These are phyloP conservation scores for Sinocyclocheilus rhinocerous DNA, from an alignment of 2,113 vertebrate species.

Conservation along the genomic window DNA sequence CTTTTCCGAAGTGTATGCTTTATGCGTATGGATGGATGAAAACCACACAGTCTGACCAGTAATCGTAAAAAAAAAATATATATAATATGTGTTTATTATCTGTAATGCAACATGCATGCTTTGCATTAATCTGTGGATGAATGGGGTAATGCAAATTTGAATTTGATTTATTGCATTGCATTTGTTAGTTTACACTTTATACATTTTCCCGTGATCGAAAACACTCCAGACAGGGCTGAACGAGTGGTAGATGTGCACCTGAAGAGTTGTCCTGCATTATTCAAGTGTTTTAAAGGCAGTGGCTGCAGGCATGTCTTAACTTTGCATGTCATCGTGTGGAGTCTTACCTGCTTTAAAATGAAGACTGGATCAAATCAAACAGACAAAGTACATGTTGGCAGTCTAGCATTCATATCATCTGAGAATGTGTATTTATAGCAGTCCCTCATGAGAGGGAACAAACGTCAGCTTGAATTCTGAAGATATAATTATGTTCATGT, in stretches of 20 bases:
- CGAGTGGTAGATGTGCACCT: conserved; percentile 18
- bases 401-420: background rate
- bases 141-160: background rate
- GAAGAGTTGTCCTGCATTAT: conserved; percentile 44
- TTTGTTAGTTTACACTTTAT: conserved; percentile 5
- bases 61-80: background rate
- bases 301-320: conserved; percentile 22
- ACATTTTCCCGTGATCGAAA: background rate
- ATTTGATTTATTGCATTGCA: background rate
- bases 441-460: background rate
- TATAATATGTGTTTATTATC: background rate
- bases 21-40: conserved; percentile 27
- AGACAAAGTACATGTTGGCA: conserved; percentile 29
- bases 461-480: conserved; percentile 19
- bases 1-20: conserved; percentile 51
- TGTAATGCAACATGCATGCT: background rate
- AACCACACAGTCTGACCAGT: background rate
- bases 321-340: conserved; percentile 44
- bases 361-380: conserved; percentile 31
- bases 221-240: background rate
- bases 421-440: conserved; percentile 47
- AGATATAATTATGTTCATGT: background rate
- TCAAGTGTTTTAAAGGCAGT: conserved; percentile 33
- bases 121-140: background rate
- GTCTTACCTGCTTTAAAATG: conserved; percentile 48